A percentile compares a stretch with the other conserved stretches of the same genome.
Conservation (phyloP, 2,797 vertebrate species). For the Hirundo rustica region DNA sequence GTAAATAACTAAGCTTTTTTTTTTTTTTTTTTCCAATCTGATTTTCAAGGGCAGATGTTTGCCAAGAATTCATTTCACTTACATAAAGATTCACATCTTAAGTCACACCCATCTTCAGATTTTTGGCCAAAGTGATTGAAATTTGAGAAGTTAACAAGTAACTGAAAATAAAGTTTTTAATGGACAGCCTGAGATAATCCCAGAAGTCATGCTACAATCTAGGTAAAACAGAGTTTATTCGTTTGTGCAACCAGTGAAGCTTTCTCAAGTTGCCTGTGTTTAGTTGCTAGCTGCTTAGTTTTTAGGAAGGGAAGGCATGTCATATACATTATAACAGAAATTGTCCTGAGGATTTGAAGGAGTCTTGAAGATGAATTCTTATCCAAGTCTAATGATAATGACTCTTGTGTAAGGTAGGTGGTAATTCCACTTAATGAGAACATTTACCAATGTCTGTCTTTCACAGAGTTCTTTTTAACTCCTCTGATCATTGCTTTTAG, state of each 20-base stretch:
- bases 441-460: neutral
- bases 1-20: neutral
- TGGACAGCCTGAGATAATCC: neutral
- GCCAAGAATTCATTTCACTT: neutral
- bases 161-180: neutral
- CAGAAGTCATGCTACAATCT: neutral
- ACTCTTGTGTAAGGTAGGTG: conserved; percentile 3
- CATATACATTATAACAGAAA: neutral
- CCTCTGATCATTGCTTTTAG: neutral
- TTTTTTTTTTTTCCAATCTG: neutral
- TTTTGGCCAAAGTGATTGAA: neutral
- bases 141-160: neutral
- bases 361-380: neutral
- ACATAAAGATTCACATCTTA: neutral
- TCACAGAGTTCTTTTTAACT: neutral
- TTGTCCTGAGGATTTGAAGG: neutral
- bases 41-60: neutral
- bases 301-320: neutral
- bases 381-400: neutral
- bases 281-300: neutral
- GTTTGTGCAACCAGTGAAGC: neutral
- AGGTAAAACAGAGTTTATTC: neutral
- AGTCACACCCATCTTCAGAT: neutral
- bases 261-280: neutral
- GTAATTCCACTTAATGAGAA: conserved; percentile 2